These are phyloP conservation scores for Teleopsis dalmanni DNA, from an alignment of 1,140 invertebrate species.

Conservation along the genomic window DNA sequence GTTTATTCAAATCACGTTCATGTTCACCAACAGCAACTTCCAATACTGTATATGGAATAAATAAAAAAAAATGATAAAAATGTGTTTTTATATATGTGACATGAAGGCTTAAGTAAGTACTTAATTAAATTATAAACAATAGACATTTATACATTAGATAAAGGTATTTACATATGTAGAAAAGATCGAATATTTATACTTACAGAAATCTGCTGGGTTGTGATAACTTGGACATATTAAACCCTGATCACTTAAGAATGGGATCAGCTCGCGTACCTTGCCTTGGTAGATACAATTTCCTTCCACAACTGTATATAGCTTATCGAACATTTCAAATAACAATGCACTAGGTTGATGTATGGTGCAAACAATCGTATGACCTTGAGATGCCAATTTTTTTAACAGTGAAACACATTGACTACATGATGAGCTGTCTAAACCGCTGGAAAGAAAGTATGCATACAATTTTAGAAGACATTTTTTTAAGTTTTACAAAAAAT, in stretches of 20 bases:
- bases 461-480: too few species aligned
- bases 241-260: slow-evolving; percentile 71
- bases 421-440: slow-evolving; percentile 77
- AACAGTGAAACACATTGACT: slow-evolving; percentile 71
- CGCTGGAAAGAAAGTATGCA: slow-evolving; percentile 57
- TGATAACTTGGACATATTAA: slow-evolving; percentile 86
- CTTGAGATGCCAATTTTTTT: slow-evolving; percentile 68
- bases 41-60: slow-evolving; percentile 56
- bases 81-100: background rate
- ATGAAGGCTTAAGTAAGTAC: background rate
- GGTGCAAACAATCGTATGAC: slow-evolving; percentile 76
- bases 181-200: slow-evolving; percentile 10
- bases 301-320: slow-evolving; percentile 79
- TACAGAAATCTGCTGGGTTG: slow-evolving; percentile 84
- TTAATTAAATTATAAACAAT: background rate
- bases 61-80: background rate
- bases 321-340: slow-evolving; percentile 93
- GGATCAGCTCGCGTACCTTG: slow-evolving; percentile 61
- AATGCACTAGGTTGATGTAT: slow-evolving; percentile 95
- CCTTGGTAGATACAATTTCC: slow-evolving; percentile 89
- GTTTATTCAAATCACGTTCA: slow-evolving; percentile 51
- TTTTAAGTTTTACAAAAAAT: too few species aligned
- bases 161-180: background rate
- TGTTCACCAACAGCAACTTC: slow-evolving; percentile 73
- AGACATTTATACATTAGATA: background rate